A percentile compares a stretch with the other conserved stretches of the same genome.
Conservation (phyloP, 2,888 invertebrate genomes). For the Buathra laborator region DNA sequence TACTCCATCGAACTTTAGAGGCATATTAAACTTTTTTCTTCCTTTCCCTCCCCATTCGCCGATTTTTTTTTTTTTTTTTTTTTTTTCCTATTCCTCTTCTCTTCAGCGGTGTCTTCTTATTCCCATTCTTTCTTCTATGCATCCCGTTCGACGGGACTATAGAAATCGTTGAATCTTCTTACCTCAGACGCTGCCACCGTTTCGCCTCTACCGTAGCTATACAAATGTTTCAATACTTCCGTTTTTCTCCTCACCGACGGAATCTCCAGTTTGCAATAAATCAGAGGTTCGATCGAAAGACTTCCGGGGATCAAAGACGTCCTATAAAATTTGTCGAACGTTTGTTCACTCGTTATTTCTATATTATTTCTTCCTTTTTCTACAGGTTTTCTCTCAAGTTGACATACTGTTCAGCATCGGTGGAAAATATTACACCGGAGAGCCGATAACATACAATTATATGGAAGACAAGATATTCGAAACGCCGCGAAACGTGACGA, state of each 20-base stretch:
- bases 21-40: conserved; percentile 79
- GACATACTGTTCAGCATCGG: conserved; percentile 93
- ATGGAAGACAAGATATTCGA: conserved; percentile 93
- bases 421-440: conserved; percentile 91
- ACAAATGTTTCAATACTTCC: conserved; percentile 24
- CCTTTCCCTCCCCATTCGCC: conserved; percentile 6
- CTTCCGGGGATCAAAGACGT: conserved; percentile 31
- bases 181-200: conserved; percentile 35
- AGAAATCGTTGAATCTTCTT: conserved; percentile 72
- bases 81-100: conserved; percentile 44
- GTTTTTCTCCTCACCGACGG: conserved; percentile 8
- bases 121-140: conserved; percentile 14
- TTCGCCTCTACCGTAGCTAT: background rate
- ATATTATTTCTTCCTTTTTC: conserved; percentile 62
- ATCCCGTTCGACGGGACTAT: conserved; percentile 70
- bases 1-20: conserved; percentile 80
- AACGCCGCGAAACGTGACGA: conserved; percentile 92
- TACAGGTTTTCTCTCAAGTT: conserved; percentile 92
- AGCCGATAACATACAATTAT: conserved; percentile 91
- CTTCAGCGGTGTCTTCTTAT: conserved; percentile 5
- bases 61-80: background rate
- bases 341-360: conserved; percentile 27
- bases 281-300: conserved; percentile 51
- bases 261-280: conserved; percentile 55
- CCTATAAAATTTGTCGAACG: conserved; percentile 39